phyloP scores from a whole-genome alignment of 2,797 vertebrate species.

The Xenentodon cancila region DNA sequence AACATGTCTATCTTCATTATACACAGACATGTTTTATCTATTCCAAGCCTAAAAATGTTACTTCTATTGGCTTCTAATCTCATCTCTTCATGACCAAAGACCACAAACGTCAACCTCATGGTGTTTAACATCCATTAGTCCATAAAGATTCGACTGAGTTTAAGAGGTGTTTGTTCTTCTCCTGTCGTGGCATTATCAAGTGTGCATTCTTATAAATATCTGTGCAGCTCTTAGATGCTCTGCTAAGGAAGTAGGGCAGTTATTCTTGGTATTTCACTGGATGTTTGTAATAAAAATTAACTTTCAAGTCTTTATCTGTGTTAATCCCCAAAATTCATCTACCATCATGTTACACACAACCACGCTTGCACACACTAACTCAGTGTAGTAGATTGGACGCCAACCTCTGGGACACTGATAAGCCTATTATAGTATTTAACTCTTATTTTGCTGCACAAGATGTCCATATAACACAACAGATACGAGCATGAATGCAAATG shows the following conservation, averaged over 20 bases:
- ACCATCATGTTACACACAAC: neutral
- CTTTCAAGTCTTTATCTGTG: too few relatives aligned
- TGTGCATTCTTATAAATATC: neutral
- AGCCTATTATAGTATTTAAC: constrained; percentile 46
- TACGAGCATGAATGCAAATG: neutral
- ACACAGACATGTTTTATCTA: neutral
- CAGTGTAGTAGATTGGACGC: constrained; percentile 14
- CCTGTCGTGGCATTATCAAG: neutral
- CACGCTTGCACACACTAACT: constrained; percentile 7
- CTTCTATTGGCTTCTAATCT: too few relatives aligned
- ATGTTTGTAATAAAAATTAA: too few relatives aligned
- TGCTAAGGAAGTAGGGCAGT: too few relatives aligned
- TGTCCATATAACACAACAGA: neutral
- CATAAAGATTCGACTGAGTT: too few relatives aligned
- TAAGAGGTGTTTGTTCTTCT: too few relatives aligned
- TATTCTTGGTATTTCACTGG: too few relatives aligned
- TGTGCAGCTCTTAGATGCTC: too few relatives aligned
- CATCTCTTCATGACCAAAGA: too few relatives aligned
- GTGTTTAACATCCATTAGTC: too few relatives aligned
- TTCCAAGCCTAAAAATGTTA: neutral
- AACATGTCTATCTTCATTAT: neutral
- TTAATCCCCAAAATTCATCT: too few relatives aligned
- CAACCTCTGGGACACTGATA: constrained; percentile 33
- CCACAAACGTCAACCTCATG: too few relatives aligned
- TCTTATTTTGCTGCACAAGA: constrained; percentile 11